These are phyloP conservation scores for Poicephalus meyeri DNA, from an alignment of 2,113 vertebrate species.

Conservation along the genomic window DNA sequence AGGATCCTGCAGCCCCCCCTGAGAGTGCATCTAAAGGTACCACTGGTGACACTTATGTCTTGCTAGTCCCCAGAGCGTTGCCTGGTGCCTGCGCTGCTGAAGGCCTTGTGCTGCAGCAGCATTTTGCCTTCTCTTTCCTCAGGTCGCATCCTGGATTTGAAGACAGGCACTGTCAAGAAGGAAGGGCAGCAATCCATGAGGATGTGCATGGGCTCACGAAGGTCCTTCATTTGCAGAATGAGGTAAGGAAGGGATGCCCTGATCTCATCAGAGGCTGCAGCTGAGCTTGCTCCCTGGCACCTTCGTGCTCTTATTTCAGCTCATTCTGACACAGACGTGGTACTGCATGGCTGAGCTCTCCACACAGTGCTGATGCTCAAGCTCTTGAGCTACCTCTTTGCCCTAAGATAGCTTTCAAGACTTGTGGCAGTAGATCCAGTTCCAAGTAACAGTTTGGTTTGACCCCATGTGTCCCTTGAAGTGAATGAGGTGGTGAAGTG, in stretches of 20 bases:
- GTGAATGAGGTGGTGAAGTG: not conserved
- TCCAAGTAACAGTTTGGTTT: not conserved
- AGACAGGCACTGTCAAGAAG: slow-evolving; percentile 97
- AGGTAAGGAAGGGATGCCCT: slow-evolving; percentile 71
- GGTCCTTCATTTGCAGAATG: slow-evolving; percentile 99
- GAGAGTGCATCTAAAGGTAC: slow-evolving; percentile 45
- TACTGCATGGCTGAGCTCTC: not conserved
- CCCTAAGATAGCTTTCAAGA: not conserved
- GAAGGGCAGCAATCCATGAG: slow-evolving; percentile 94
- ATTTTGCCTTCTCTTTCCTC: not conserved
- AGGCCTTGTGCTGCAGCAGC: not conserved
- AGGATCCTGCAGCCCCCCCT: slow-evolving; percentile 37
- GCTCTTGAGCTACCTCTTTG: not conserved
- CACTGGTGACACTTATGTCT: not conserved
- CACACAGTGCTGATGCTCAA: rapidly evolving
- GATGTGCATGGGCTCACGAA: slow-evolving; percentile 94
- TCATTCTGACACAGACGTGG: rapidly evolving
- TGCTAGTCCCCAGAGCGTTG: not conserved
- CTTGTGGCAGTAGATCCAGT: not conserved
- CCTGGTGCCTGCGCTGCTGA: not conserved
- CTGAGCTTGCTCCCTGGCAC: not conserved
- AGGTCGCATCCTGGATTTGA: slow-evolving; percentile 95
- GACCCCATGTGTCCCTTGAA: rapidly evolving
- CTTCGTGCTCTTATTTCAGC: not conserved
- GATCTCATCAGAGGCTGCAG: not conserved